These are phyloP conservation scores for Apocrypta bakeri DNA, from an alignment of 1,140 invertebrate genomes.

Conservation along the genomic window DNA sequence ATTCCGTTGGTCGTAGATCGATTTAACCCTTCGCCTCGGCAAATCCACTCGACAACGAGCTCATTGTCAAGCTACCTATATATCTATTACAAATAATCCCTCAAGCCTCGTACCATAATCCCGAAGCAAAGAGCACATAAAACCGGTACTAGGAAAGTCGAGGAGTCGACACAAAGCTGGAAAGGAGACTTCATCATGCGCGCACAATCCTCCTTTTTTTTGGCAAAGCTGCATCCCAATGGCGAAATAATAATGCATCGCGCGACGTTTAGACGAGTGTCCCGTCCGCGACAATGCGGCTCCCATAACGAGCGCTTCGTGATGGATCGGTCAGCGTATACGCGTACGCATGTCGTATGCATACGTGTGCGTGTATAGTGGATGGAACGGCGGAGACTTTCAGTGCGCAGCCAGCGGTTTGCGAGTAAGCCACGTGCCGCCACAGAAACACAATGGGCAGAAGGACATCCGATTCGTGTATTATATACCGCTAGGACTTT, in stretches of 20 bases:
- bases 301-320: conserved; percentile 58
- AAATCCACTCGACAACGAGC: neutral
- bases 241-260: conserved; percentile 33
- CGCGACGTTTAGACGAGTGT: conserved; percentile 12
- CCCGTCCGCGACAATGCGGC: conserved; percentile 52
- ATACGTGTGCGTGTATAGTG: too few relatives aligned
- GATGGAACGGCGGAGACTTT: conserved; percentile 47
- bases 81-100: conserved; percentile 42
- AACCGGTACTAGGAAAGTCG: conserved; percentile 20
- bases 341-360: neutral
- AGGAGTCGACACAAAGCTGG: conserved; percentile 14
- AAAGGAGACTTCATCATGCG: neutral
- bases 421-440: conserved; percentile 21
- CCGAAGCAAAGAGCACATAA: neutral
- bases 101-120: conserved; percentile 3
- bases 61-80: neutral
- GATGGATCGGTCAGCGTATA: conserved; percentile 58
- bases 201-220: conserved; percentile 15
- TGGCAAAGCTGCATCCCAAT: conserved; percentile 1
- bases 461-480: conserved; percentile 44
- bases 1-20: neutral
- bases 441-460: neutral
- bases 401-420: conserved; percentile 1
- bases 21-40: neutral
- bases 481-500: too few relatives aligned